Evolutionary conservation across 1,140 invertebrate species (phyloP).

Genomic region (Tetramorium parvispinum): DNA sequence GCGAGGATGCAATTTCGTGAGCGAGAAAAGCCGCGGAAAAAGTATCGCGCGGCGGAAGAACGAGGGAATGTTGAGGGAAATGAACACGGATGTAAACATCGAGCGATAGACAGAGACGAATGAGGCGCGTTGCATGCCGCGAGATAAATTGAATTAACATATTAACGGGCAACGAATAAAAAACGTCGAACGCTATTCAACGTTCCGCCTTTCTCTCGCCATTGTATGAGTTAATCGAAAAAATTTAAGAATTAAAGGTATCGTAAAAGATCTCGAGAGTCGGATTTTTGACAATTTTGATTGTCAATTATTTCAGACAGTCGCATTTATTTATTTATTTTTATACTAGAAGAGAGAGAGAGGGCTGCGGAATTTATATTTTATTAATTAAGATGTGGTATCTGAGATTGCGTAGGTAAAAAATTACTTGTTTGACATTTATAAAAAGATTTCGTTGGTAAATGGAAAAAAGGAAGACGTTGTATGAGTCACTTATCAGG

Average conservation of each 20-base stretch:
- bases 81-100: conserved; percentile 21
- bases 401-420: background rate
- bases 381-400: background rate
- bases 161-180: conserved; percentile 44
- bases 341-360: background rate
- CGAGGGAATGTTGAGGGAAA: background rate
- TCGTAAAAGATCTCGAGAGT: conserved; percentile 16
- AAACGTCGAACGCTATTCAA: conserved; percentile 14
- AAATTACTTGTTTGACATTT: background rate
- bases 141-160: conserved; percentile 61
- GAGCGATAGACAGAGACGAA: conserved; percentile 42
- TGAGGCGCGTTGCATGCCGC: conserved; percentile 27
- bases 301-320: background rate
- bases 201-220: conserved; percentile 4
- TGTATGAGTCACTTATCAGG: background rate
- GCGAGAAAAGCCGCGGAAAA: conserved; percentile 41
- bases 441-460: background rate
- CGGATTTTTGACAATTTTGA: background rate
- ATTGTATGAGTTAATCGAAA: conserved; percentile 16
- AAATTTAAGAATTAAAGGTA: background rate
- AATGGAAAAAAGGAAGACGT: background rate
- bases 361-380: too few relatives aligned
- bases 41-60: conserved; percentile 3
- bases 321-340: background rate
- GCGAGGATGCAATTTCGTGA: conserved; percentile 34